Evolutionary conservation across 2,888 invertebrate genomes (phyloP).

Genomic region (Dicyrtoma fusca): DNA sequence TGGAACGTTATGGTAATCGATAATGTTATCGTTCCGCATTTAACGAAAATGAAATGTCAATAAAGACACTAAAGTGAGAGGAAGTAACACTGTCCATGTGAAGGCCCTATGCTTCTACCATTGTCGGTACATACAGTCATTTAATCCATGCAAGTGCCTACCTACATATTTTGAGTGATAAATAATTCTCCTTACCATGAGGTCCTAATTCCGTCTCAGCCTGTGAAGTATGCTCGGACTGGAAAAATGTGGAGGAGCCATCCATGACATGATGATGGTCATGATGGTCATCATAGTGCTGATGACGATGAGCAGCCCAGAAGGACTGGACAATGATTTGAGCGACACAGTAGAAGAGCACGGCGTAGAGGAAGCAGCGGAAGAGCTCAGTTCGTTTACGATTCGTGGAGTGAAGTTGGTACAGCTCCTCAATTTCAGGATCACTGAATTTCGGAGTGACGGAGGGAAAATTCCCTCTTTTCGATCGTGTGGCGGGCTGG

Average conservation of each 20-base stretch:
- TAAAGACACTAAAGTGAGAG: too few relatives aligned
- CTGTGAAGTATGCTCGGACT: constrained; percentile 8
- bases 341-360: constrained; percentile 53
- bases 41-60: too few relatives aligned
- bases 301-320: constrained; percentile 39
- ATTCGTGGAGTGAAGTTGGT: constrained; percentile 55
- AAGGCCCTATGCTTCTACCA: too few relatives aligned
- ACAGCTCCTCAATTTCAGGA: constrained; percentile 56
- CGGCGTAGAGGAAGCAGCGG: constrained; percentile 55
- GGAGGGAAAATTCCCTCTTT: constrained; percentile 47
- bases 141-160: too few relatives aligned
- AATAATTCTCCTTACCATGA: constrained; percentile 30
- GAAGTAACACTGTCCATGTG: too few relatives aligned
- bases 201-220: constrained; percentile 12
- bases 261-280: background rate
- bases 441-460: constrained; percentile 55
- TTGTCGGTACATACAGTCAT: too few relatives aligned
- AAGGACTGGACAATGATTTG: constrained; percentile 45
- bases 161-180: background rate
- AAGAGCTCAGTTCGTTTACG: constrained; percentile 55
- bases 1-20: too few relatives aligned
- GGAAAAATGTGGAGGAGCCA: constrained; percentile 9
- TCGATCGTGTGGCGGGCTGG: constrained; percentile 48
- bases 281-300: constrained; percentile 1
- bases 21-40: too few relatives aligned